These are phyloP conservation scores for Iselma pallidipennis DNA, from an alignment of 2,888 invertebrate species.

Conservation along the genomic window DNA sequence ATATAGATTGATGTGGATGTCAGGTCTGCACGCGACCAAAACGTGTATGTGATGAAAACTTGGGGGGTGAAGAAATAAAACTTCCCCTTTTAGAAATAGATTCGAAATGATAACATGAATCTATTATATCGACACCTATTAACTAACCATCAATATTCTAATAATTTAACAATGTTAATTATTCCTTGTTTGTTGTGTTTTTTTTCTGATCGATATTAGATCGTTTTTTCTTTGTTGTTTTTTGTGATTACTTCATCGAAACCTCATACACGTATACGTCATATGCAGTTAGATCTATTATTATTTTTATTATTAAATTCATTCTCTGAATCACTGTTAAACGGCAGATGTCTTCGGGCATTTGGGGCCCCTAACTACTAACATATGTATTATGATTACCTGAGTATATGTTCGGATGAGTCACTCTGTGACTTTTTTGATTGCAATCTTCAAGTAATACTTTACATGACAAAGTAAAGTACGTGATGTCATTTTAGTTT, in stretches of 20 bases:
- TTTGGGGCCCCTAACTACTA: constrained; percentile 15
- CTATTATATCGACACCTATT: constrained; percentile 4
- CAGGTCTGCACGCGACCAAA: constrained; percentile 46
- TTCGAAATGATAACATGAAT: constrained; percentile 18
- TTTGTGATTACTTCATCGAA: constrained; percentile 20
- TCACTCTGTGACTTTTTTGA: constrained; percentile 29
- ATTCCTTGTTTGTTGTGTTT: not conserved
- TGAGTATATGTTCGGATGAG: constrained; percentile 19
- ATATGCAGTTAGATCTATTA: too few species aligned
- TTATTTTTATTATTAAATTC: too few species aligned
- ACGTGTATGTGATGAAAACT: constrained; percentile 25
- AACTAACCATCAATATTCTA: constrained; percentile 13
- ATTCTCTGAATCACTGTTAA: constrained; percentile 16
- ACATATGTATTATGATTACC: not conserved
- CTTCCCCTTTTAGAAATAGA: constrained; percentile 14
- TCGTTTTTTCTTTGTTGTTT: too few species aligned
- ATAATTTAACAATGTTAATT: too few species aligned
- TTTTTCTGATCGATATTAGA: too few species aligned
- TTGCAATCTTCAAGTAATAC: constrained; percentile 32
- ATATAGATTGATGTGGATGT: constrained; percentile 56
- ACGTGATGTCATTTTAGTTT: constrained; percentile 34
- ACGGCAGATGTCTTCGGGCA: constrained; percentile 21
- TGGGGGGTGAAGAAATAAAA: constrained; percentile 2
- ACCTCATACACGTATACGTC: constrained; percentile 6
- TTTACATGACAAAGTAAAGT: constrained; percentile 30